phyloP scores from a whole-genome alignment of 2,888 invertebrate species.

The Netelia fuscicornis region DNA sequence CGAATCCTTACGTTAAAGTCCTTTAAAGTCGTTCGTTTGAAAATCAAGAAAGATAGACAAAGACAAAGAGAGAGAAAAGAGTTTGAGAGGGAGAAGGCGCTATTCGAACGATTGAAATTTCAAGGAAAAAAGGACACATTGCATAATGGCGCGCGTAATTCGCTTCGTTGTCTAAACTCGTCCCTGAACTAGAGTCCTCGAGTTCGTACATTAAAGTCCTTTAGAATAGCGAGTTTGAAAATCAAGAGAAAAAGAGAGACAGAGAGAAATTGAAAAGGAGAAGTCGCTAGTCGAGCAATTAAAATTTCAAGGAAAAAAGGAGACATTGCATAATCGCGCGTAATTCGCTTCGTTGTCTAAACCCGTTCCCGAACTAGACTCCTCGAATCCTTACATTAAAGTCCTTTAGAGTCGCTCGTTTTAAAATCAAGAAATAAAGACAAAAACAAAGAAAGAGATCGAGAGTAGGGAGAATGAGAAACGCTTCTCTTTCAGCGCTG shows the following conservation, averaged over 20 bases:
- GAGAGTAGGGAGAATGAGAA: not conserved
- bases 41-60: no score
- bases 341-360: constrained; percentile 15
- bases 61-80: no score
- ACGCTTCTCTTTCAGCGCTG: not conserved
- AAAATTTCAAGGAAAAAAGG: not conserved
- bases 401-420: not conserved
- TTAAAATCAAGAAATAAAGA: not conserved
- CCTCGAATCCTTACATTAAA: not conserved
- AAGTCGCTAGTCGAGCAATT: not conserved
- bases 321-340: no score
- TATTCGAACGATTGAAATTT: not conserved
- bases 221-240: no score
- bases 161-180: no score
- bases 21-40: not conserved
- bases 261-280: no score
- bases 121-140: no score
- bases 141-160: no score
- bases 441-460: not conserved
- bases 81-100: not conserved
- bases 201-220: no score
- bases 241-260: no score
- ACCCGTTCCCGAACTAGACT: not conserved
- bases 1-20: not conserved
- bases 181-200: no score